Base-by-base conservation (phyloP, 2,888 invertebrate species). In the Halictus ligatus region DNA sequence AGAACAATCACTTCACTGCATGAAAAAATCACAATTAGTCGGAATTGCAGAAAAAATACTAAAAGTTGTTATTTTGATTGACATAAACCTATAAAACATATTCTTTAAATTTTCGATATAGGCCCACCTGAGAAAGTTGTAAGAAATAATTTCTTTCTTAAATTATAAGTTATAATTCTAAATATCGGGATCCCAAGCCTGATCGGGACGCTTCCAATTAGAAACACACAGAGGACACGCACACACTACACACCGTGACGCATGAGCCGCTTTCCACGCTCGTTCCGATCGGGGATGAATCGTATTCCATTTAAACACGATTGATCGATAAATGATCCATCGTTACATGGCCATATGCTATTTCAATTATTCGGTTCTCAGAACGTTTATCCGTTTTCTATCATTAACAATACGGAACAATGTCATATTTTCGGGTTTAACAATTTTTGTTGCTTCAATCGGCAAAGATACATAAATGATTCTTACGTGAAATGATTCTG, bases 151-250 rank as follows among this genome's bases (percentile, higher is more conserved):
- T 35, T 35, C 35, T 35, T 35, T 35, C 4, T 35, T 35, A 2
- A 50, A 50, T 50, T 50, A 21, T 50, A 50, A 50, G 18, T 18
- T 7, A 50, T 21, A 7, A 50, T 18, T 35, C 8, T 7, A 18
- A 35, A 40, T 21, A 64, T 6, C 64, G 64, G 35, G 35, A 40
- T 69, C 69, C 69, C 40, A 43, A n/a, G 35, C 69, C 40, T 43
- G 35, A 69, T 35, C 69, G 69, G 35, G 69, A 69, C 40, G 43
- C 40, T 43, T 43, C 35, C 40, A 43, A 43, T 69, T 69, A 69
- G 69, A 69, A n/a, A 69, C 69, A 58, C 43, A 64, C 71, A 78
- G 29, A 75, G 43, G 43, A 78, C 67, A 74, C 46, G 64, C 46
- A 25, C 15, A 79, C 74, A 64, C n/a, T 60, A 48, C 18, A 67